phyloP scores from a whole-genome alignment of 2,888 invertebrate genomes.

The Stenoptilia bipunctidactyla region DNA sequence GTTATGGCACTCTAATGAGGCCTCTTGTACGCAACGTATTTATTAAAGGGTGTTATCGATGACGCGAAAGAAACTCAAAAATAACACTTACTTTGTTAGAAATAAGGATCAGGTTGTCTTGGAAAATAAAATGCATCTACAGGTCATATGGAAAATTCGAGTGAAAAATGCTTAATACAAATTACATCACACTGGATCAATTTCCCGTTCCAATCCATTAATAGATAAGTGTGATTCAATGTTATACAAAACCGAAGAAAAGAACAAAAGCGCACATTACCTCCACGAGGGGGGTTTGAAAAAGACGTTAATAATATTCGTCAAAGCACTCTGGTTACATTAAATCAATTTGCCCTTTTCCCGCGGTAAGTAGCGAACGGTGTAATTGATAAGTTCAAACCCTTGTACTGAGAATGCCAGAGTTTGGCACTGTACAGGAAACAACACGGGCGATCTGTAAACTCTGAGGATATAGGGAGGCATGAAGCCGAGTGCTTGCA shows the following conservation, averaged over 20 bases:
- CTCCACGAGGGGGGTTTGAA: slow-evolving; percentile 54
- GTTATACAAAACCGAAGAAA: slow-evolving; percentile 51
- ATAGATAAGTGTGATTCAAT: slow-evolving; percentile 61
- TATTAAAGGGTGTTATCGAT: slow-evolving; percentile 24
- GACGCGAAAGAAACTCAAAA: too few relatives aligned
- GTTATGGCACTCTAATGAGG: slow-evolving; percentile 67
- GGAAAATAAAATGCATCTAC: too few relatives aligned
- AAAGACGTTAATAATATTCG: slow-evolving; percentile 72
- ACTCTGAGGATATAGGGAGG: not conserved
- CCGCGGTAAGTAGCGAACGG: slow-evolving; percentile 70
- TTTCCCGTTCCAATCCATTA: not conserved
- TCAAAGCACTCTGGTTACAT: slow-evolving; percentile 72
- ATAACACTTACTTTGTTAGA: too few relatives aligned
- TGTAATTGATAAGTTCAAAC: slow-evolving; percentile 73
- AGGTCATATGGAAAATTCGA: too few relatives aligned
- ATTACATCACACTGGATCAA: not conserved
- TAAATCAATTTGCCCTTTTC: slow-evolving; percentile 72
- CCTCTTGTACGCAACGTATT: slow-evolving; percentile 52
- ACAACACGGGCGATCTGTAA: not conserved
- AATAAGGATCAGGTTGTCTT: too few relatives aligned
- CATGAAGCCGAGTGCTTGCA: too few relatives aligned
- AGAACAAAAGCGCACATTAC: slow-evolving; percentile 64
- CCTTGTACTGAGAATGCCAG: slow-evolving; percentile 63
- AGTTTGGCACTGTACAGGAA: slow-evolving; percentile 43
- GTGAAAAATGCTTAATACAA: too few relatives aligned